A percentile compares a stretch with the other conserved stretches of the same genome.
Conservation (phyloP, 2,888 invertebrate genomes). For the Rhogogaster chlorosoma region DNA sequence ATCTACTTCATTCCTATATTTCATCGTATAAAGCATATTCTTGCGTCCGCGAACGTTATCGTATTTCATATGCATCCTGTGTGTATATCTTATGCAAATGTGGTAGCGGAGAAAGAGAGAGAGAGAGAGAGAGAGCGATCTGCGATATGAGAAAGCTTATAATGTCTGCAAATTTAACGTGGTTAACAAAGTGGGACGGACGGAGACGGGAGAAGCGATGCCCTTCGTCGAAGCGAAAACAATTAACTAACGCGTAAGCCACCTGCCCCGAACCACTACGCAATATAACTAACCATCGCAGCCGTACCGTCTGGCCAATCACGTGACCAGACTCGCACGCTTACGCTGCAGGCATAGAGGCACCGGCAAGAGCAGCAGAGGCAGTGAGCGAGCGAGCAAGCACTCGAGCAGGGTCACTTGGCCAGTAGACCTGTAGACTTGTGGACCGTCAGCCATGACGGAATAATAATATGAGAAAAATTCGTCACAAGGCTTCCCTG, state of each 20-base stretch:
- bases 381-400: neutral
- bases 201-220: neutral
- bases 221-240: constrained; percentile 50
- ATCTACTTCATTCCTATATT: neutral
- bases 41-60: neutral
- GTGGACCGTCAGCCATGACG: constrained; percentile 46
- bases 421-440: constrained; percentile 48
- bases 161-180: constrained; percentile 34
- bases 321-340: constrained; percentile 42
- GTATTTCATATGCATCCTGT: neutral
- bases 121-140: neutral
- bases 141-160: neutral
- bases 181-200: constrained; percentile 33
- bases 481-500: constrained; percentile 47
- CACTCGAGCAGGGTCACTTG: constrained; percentile 50
- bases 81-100: neutral
- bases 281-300: constrained; percentile 34
- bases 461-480: constrained; percentile 47
- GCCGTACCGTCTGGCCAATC: constrained; percentile 46
- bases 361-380: constrained; percentile 1
- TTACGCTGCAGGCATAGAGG: constrained; percentile 14
- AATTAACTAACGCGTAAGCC: constrained; percentile 44
- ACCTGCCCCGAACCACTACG: constrained; percentile 45
- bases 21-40: neutral
- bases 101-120: neutral